Evolutionary conservation across 2,797 vertebrate species (phyloP).

Genomic region (Pangasius djambal): DNA sequence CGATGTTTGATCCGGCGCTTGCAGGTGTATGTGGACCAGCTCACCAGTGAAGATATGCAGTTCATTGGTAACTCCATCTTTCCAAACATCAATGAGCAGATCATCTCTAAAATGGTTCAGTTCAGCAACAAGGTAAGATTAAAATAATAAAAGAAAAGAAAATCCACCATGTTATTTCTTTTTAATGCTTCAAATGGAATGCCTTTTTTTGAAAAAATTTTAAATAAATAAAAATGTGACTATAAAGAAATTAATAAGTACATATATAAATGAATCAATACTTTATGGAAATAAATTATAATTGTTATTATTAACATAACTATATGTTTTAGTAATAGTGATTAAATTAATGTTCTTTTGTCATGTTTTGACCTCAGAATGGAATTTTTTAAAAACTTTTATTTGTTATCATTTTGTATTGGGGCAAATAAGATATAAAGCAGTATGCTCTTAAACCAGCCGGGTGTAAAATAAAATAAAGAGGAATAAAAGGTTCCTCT

Average conservation of each 20-base stretch:
- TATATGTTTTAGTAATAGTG: too few relatives aligned
- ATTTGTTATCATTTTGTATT: not conserved
- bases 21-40: slow-evolving; percentile 94
- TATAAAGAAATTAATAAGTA: not conserved
- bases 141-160: not conserved
- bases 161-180: not conserved
- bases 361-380: not conserved
- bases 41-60: slow-evolving; percentile 90
- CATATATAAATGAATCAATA: not conserved
- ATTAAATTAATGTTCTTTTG: too few relatives aligned
- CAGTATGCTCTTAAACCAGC: not conserved
- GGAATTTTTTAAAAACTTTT: too few relatives aligned
- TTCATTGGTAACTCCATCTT: slow-evolving; percentile 90
- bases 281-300: not conserved
- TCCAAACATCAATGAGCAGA: slow-evolving; percentile 82
- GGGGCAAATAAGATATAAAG: not conserved
- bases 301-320: too few relatives aligned
- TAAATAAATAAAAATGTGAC: too few relatives aligned
- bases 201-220: not conserved
- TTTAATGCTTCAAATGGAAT: not conserved
- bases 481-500: not conserved
- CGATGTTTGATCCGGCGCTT: not conserved
- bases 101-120: slow-evolving; percentile 91
- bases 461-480: not conserved
- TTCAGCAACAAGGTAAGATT: slow-evolving; percentile 89